phyloP scores from a whole-genome alignment of 2,888 invertebrate species.

The Eumacrocentrus americanus region DNA sequence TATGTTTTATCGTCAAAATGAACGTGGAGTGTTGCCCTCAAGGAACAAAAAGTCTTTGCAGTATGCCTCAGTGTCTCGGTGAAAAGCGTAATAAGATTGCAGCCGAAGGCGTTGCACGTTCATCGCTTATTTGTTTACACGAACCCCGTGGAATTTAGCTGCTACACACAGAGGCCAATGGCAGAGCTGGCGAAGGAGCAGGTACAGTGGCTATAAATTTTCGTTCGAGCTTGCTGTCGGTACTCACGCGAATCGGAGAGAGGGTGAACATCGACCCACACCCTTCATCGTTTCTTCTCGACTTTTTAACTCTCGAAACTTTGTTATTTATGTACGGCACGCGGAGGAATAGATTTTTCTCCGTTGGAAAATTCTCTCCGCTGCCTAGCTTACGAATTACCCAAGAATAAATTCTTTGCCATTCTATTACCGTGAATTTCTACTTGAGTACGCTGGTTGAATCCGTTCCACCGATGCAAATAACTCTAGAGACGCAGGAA shows the following conservation, averaged over 20 bases:
- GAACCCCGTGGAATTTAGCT: conserved; percentile 24
- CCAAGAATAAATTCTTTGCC: background rate
- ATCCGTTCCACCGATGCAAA: background rate
- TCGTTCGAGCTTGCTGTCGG: conserved; percentile 38
- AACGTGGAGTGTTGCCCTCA: background rate
- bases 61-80: background rate
- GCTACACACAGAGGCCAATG: background rate
- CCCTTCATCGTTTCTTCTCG: conserved; percentile 37
- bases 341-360: conserved; percentile 55
- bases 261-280: conserved; percentile 9
- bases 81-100: conserved; percentile 25
- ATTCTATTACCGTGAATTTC: background rate
- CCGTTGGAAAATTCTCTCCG: conserved; percentile 16
- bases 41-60: background rate
- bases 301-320: conserved; percentile 56
- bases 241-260: conserved; percentile 7
- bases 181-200: conserved; percentile 26
- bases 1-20: background rate
- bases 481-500: background rate
- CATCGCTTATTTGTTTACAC: conserved; percentile 32
- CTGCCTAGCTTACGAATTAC: conserved; percentile 6
- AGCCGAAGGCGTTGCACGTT: conserved; percentile 21
- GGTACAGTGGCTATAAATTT: conserved; percentile 46
- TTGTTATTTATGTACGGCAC: conserved; percentile 58
- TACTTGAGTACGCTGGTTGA: background rate